Percentiles rank a stretch among this genome's conserved stretches.
phyloP scores from a whole-genome alignment of 2,888 invertebrate genomes.

The Phania funesta region DNA sequence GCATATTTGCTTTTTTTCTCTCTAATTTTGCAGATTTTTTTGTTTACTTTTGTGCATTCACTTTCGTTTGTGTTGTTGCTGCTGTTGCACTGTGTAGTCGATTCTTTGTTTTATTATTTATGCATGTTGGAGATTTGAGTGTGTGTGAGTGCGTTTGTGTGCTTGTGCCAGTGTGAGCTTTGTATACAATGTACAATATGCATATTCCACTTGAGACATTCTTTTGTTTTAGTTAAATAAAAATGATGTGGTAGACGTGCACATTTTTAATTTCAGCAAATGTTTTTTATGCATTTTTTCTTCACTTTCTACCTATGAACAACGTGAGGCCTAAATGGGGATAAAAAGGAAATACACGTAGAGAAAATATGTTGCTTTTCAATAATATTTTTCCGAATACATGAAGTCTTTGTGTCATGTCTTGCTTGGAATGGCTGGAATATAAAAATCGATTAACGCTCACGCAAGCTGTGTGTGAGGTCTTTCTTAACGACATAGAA shows the following conservation, averaged over 20 bases:
- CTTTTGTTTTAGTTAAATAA: slow-evolving; percentile 71
- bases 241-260: slow-evolving; percentile 61
- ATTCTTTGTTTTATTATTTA: slow-evolving; percentile 49
- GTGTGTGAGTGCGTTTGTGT: no score
- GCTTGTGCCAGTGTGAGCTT: slow-evolving; percentile 48
- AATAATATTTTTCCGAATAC: no score
- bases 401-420: no score
- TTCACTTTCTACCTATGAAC: slow-evolving; percentile 1
- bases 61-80: slow-evolving; percentile 54
- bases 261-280: slow-evolving; percentile 64
- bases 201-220: slow-evolving; percentile 75
- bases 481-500: no score
- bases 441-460: no score
- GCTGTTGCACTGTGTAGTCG: slow-evolving; percentile 2
- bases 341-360: slow-evolving; percentile 17
- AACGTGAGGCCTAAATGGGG: slow-evolving; percentile 28
- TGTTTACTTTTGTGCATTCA: slow-evolving; percentile 82
- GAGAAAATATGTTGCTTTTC: neutral
- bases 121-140: slow-evolving; percentile 58
- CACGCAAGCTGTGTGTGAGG: no score
- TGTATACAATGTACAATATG: slow-evolving; percentile 63
- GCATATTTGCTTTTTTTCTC: slow-evolving; percentile 75
- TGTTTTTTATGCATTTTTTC: slow-evolving; percentile 53
- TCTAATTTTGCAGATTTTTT: slow-evolving; percentile 81
- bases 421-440: no score